Evolutionary conservation across 2,888 invertebrate genomes (phyloP).

Genomic region (Ligdia adustata): DNA sequence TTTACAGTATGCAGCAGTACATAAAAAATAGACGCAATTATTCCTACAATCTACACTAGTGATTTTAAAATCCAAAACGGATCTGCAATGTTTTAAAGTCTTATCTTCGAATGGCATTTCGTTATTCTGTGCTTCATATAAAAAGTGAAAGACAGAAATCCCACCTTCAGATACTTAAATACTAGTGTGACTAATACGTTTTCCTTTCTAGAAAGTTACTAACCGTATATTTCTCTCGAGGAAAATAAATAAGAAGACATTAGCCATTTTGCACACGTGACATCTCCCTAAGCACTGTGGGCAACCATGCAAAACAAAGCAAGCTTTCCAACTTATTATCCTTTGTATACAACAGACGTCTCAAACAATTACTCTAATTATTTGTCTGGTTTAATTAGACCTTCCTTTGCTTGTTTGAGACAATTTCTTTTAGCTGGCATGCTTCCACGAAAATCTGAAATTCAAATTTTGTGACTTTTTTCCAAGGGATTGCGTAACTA

Average conservation of each 20-base stretch:
- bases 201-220: too few relatives aligned
- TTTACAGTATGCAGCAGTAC: too few relatives aligned
- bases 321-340: conserved; percentile 36
- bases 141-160: too few relatives aligned
- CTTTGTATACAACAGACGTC: conserved; percentile 44
- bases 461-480: conserved; percentile 16
- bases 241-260: conserved; percentile 2
- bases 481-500: conserved; percentile 7
- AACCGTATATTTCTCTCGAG: neutral
- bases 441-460: conserved; percentile 31
- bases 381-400: conserved; percentile 47
- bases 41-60: too few relatives aligned
- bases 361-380: conserved; percentile 49
- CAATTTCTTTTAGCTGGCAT: conserved; percentile 37
- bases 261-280: conserved; percentile 6
- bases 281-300: conserved; percentile 5
- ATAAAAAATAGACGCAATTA: too few relatives aligned
- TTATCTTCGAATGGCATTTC: too few relatives aligned
- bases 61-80: too few relatives aligned
- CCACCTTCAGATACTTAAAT: too few relatives aligned
- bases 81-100: too few relatives aligned
- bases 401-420: conserved; percentile 37
- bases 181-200: too few relatives aligned
- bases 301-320: conserved; percentile 24
- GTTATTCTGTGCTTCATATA: too few relatives aligned